phyloP scores from a whole-genome alignment of 2,113 vertebrate genomes.

The Siniperca chuatsi region DNA sequence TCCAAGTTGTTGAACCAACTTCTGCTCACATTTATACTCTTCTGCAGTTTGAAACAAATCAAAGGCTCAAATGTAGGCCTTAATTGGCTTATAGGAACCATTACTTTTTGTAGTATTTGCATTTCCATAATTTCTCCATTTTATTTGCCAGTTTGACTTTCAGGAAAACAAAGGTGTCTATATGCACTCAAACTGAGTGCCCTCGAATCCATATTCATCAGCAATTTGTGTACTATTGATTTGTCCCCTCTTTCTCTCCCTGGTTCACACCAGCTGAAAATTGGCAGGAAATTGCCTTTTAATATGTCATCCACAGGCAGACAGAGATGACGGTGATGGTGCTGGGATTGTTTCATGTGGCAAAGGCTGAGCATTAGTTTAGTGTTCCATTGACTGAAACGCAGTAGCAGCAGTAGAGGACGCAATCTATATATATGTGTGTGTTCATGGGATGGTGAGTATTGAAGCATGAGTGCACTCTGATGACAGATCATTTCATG shows the following conservation, averaged over 20 bases:
- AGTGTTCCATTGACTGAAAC: conserved; percentile 55
- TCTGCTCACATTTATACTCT: neutral
- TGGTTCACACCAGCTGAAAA: conserved; percentile 61
- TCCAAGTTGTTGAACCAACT: neutral
- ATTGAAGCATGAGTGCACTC: conserved; percentile 69
- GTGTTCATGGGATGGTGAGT: conserved; percentile 31
- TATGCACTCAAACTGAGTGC: conserved; percentile 1
- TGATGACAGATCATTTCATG: conserved; percentile 85
- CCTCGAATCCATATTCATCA: conserved; percentile 27
- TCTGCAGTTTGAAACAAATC: neutral
- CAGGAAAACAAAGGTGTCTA: conserved; percentile 5
- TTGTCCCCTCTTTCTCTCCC: conserved; percentile 39
- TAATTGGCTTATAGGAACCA: neutral
- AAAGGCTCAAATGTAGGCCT: neutral
- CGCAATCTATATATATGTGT: neutral
- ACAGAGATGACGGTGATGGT: conserved; percentile 35
- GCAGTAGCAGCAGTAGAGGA: conserved; percentile 24
- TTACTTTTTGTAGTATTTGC: neutral
- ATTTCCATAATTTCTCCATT: neutral
- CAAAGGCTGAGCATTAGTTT: conserved; percentile 59
- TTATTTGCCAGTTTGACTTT: neutral
- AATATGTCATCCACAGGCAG: conserved; percentile 60
- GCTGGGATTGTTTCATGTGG: conserved; percentile 66
- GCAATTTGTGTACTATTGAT: conserved; percentile 75
- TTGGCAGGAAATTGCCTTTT: conserved; percentile 82